Base-by-base conservation (phyloP, 2,888 invertebrate species). In the Tuta absoluta region DNA sequence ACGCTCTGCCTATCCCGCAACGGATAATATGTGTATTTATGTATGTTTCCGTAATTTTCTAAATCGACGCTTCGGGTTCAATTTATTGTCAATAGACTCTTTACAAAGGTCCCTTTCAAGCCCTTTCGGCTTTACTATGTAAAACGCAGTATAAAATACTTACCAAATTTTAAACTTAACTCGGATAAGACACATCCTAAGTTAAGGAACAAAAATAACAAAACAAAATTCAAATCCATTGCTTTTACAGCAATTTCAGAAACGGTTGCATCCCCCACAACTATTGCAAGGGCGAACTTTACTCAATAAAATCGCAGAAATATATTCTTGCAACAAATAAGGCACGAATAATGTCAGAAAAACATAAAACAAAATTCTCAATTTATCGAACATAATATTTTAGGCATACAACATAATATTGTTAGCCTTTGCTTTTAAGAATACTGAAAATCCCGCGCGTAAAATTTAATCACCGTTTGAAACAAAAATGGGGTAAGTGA, bases 251-350 rank as follows among this genome's bases (percentile, higher is more conserved):
- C n/a, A 41, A n/a, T 17, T 64, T 74, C 59, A 74, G 61, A 37
- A 62, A 21, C 72, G 67, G 33, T 73, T 72, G 60, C 89, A 88
- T 64, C 75, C 72, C 10, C 71, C 69, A 37, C 87, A 87, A 14
- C 56, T 70, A 12, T 74, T 81, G 51, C 88, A 87, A 41, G 67
- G 77, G 45, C 71, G 77, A 2, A 91, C 72, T 81, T 89, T 90
- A 63, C 74, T 85, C 1, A 89, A 73, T 4, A 91, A 71, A 67
- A 91, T 90, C 0, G 83, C 82, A 0, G 91, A 82, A 70, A 91
- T 91, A 51, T 85, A 91, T 73, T 91, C 91, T 70, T 91, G 91
- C 1, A 91, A 68, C 28, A 91, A 74, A 76, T 84, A 91, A 0
- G 91, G 91, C 59, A 91, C 87, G 5, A 91, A 76, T 14, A 91